phyloP scores from a whole-genome alignment of 2,888 invertebrate species.

The Lutraria lutraria region DNA sequence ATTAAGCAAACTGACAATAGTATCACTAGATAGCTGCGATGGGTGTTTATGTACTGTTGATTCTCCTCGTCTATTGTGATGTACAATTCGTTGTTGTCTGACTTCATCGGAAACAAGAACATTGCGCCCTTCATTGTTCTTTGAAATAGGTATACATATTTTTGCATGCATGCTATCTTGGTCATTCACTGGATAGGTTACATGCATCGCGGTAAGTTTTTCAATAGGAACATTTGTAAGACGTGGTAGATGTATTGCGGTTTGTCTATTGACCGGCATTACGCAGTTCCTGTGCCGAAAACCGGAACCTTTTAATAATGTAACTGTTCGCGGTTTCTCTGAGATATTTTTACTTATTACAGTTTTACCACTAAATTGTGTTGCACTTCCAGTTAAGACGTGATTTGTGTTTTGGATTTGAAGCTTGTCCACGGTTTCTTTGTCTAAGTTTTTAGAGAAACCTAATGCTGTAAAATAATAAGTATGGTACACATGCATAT shows the following conservation, averaged over 20 bases:
- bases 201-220: not conserved
- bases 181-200: too few relatives aligned
- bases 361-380: not conserved
- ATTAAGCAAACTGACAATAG: not conserved
- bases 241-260: conserved; percentile 24
- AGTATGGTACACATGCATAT: too few relatives aligned
- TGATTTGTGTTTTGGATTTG: not conserved
- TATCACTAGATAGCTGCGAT: not conserved
- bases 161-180: not conserved
- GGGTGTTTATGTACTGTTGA: not conserved
- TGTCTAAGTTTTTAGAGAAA: not conserved
- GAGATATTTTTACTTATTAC: not conserved
- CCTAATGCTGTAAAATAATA: not conserved
- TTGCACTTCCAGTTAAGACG: not conserved
- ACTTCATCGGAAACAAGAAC: not conserved
- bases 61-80: too few relatives aligned
- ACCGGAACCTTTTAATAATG: conserved; percentile 13
- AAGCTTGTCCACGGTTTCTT: not conserved
- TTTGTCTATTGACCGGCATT: not conserved
- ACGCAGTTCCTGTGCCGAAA: not conserved
- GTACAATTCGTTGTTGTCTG: not conserved
- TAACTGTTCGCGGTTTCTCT: not conserved
- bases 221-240: not conserved
- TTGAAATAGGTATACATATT: not conserved
- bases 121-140: not conserved